Evolutionary conservation across 2,113 vertebrate genomes (phyloP).

Genomic region (Istiophorus platypterus): DNA sequence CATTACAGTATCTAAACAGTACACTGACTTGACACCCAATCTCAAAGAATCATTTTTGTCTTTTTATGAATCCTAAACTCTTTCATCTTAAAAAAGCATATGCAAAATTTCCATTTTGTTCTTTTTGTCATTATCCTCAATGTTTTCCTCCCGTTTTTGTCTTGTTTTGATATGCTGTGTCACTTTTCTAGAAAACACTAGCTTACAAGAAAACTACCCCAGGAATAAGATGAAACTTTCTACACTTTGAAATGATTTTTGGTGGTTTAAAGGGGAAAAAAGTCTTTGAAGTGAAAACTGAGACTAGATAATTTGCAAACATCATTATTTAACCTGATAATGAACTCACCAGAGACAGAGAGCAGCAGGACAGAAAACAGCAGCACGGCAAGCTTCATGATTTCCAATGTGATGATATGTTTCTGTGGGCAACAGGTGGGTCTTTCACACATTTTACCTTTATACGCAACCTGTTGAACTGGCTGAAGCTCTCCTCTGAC

Average conservation of each 20-base stretch:
- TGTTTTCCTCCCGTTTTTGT: neutral
- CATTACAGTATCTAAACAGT: neutral
- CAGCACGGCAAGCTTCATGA: constrained; percentile 70
- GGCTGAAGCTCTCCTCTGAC: no score
- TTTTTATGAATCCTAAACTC: neutral
- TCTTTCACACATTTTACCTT: constrained; percentile 22
- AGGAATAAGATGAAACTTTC: neutral
- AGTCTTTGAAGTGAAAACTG: neutral
- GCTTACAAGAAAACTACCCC: no score
- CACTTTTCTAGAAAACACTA: no score
- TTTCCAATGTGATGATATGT: neutral
- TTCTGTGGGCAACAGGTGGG: constrained; percentile 48
- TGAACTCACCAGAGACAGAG: constrained; percentile 65
- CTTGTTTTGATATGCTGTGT: no score
- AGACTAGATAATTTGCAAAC: neutral
- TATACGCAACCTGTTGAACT: neutral
- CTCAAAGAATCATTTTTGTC: neutral
- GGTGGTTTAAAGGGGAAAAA: neutral
- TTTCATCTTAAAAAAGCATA: no score
- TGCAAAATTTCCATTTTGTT: no score
- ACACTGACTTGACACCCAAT: neutral
- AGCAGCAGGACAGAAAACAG: constrained; percentile 62
- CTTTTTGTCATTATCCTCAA: no score
- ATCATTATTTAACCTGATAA: neutral
- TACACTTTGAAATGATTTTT: neutral